Evolutionary conservation across 2,797 vertebrate genomes (phyloP), one percentile per base, ranked within the genome.

Genomic region (Babyrousa celebensis): DNA sequence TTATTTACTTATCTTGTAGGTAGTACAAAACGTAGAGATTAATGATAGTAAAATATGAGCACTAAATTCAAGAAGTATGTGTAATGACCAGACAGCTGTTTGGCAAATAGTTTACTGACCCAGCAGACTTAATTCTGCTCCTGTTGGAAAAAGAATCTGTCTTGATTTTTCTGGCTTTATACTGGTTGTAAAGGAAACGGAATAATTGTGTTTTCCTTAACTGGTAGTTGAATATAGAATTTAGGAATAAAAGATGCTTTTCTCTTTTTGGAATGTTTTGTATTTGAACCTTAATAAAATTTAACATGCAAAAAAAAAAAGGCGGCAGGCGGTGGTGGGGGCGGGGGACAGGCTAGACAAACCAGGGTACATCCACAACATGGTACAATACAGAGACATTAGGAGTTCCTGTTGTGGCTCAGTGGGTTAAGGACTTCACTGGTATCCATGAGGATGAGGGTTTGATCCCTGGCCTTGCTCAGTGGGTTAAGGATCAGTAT

Each of bases 251-350:
- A 52, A 94, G 89, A 27, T 92, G 6, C 36, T 23, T 85, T 95
- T 89, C 80, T 94, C 56, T 88, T 94, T 96, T 94, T 75, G 87
- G 85, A 96, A 95, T 97, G 85, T 97, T 96, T 98, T 97, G 96
- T 97, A 95, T 96, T 94, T 89, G 62, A 95, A 95, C 90, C 74
- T 91, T 94, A 97, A 98, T 98, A 97, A 97, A 97, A 89, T 36
- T 96, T 65, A 82, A 94, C 27, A 48, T 36, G 36, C 36, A 36
- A 36, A 36, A 36, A 36, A 36, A 36, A 36, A 36, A 36, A 36
- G 36, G 36, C 36, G 4, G 36, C 36, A 36, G 36, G 36, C 36
- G 36, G 36, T 3, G 36, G 3, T 3, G 36, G 36, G 36, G 36
- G 36, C 3, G 36, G 36, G 36, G 3, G 36, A 36, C 18, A 72